Percentiles rank a stretch among this genome's conserved stretches.
These are phyloP conservation scores for Ia io DNA, from an alignment of 2,113 vertebrate species.

Conservation along the genomic window DNA sequence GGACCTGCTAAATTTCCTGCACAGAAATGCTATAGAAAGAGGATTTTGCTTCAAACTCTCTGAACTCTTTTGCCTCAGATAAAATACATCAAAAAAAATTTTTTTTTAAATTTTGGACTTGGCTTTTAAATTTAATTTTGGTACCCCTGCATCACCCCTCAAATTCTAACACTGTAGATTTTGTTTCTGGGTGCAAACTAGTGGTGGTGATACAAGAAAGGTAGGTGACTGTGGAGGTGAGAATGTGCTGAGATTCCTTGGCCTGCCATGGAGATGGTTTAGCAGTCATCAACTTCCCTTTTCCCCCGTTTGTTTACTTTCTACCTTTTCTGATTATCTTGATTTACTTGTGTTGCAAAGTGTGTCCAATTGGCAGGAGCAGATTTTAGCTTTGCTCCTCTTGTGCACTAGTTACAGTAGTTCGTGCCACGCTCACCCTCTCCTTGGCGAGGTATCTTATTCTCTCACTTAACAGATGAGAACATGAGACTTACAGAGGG, in stretches of 20 bases:
- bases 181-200: background rate
- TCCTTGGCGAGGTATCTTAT: background rate
- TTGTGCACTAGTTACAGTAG: no score
- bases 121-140: background rate
- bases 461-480: background rate
- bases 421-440: fast-evolving
- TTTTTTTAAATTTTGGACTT: background rate
- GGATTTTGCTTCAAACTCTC: background rate
- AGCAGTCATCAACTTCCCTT: background rate
- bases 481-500: background rate
- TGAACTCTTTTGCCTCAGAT: background rate
- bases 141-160: background rate
- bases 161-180: background rate
- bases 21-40: background rate
- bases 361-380: background rate
- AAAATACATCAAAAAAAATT: background rate
- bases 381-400: background rate
- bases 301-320: background rate
- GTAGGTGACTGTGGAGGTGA: fast-evolving
- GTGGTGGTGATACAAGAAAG: background rate
- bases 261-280: background rate
- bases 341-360: background rate
- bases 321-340: background rate
- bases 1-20: background rate
- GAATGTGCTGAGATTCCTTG: constrained; percentile 4